phyloP scores from a whole-genome alignment of 2,113 vertebrate species.

The Anolis sagrei region DNA sequence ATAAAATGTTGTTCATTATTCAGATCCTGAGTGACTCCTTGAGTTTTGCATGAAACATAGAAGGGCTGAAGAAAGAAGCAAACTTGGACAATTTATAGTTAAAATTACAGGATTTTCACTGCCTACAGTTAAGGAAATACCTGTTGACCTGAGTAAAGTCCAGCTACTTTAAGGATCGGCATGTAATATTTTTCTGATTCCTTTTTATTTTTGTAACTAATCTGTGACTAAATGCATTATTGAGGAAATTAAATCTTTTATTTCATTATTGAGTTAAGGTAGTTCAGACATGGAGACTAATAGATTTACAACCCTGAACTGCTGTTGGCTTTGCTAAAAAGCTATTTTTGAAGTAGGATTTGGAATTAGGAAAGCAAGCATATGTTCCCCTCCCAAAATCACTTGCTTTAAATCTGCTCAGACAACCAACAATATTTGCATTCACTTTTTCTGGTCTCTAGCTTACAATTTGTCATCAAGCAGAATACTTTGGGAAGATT shows the following conservation, averaged over 20 bases:
- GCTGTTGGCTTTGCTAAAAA: background rate
- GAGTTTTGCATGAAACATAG: background rate
- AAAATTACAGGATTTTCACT: background rate
- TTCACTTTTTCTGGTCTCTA: background rate
- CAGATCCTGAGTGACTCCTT: background rate
- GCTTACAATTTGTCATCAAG: background rate
- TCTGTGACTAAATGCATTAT: background rate
- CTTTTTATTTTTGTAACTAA: background rate
- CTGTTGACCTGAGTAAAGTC: background rate
- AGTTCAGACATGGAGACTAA: background rate
- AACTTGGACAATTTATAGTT: background rate
- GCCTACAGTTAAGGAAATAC: background rate
- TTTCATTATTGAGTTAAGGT: background rate
- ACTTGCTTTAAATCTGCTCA: background rate
- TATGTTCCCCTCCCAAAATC: too few relatives aligned
- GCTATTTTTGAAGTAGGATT: background rate
- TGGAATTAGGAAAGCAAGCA: too few relatives aligned
- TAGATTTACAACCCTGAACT: background rate
- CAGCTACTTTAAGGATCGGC: background rate
- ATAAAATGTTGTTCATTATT: background rate
- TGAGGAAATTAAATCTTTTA: background rate
- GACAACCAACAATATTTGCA: background rate
- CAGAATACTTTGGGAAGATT: background rate
- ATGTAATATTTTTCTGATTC: slow-evolving; percentile 1
- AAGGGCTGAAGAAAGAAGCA: background rate